These are phyloP conservation scores for Heterodera filipjevi DNA, from an alignment of 2,888 invertebrate species.

Conservation along the genomic window DNA sequence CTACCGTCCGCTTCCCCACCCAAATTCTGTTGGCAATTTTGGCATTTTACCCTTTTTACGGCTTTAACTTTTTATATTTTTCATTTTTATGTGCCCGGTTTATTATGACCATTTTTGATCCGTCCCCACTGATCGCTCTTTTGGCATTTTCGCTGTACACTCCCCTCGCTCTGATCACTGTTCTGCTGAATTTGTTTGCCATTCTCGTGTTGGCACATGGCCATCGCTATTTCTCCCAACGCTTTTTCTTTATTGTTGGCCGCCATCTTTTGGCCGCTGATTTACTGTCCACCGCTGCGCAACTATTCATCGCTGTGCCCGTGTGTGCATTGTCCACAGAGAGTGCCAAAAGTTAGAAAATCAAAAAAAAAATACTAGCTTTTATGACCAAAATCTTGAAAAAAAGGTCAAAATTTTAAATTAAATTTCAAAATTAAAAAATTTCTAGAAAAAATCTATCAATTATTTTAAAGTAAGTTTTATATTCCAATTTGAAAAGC, in stretches of 20 bases:
- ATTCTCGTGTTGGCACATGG: constrained; percentile 34
- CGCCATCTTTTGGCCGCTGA: constrained; percentile 38
- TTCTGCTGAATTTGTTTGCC: constrained; percentile 24
- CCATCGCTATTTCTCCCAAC: constrained; percentile 39
- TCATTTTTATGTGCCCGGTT: too few relatives aligned
- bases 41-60: too few relatives aligned
- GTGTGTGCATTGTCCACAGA: constrained; percentile 28
- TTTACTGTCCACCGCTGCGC: constrained; percentile 30
- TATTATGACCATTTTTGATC: background rate
- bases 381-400: background rate
- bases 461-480: too few relatives aligned
- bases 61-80: too few relatives aligned
- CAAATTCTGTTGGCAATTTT: too few relatives aligned
- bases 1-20: too few relatives aligned
- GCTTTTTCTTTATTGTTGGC: constrained; percentile 40
- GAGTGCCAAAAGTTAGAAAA: constrained; percentile 15
- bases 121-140: background rate
- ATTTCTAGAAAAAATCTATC: too few relatives aligned
- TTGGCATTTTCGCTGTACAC: constrained; percentile 31
- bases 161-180: constrained; percentile 20
- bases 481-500: too few relatives aligned
- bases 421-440: too few relatives aligned
- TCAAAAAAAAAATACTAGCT: too few relatives aligned
- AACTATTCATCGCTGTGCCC: constrained; percentile 36
- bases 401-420: background rate